phyloP scores from a whole-genome alignment of 1,140 invertebrate species.

The Oncopeltus fasciatus region DNA sequence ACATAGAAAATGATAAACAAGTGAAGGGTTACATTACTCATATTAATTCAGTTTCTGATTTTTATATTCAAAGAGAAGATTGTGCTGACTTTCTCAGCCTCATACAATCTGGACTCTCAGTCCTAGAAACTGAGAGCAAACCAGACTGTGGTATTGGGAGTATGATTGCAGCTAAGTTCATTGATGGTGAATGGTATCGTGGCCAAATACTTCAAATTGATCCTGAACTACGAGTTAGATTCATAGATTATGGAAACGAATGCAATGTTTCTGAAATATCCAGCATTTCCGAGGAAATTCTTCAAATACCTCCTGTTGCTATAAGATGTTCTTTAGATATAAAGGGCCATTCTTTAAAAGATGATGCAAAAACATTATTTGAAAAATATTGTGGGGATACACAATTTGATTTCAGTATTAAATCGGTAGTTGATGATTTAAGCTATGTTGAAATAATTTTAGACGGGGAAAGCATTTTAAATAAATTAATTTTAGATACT shows the following conservation, averaged over 20 bases:
- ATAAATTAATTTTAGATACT: too few relatives aligned
- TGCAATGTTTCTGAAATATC: conserved; percentile 25
- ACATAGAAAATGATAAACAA: neutral
- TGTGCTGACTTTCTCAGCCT: conserved; percentile 38
- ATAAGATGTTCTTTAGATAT: neutral
- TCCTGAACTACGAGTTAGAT: conserved; percentile 36
- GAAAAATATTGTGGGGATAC: neutral
- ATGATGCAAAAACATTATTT: conserved; percentile 1
- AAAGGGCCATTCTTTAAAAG: neutral
- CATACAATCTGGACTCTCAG: conserved; percentile 29
- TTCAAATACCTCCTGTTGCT: neutral
- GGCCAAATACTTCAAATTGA: conserved; percentile 45
- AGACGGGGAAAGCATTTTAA: neutral
- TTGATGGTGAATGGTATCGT: conserved; percentile 49
- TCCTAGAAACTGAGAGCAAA: conserved; percentile 26
- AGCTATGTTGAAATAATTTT: conserved; percentile 1
- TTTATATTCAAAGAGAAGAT: conserved; percentile 45
- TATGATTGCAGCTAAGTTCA: conserved; percentile 47
- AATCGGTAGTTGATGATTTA: neutral
- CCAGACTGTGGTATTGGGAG: conserved; percentile 27
- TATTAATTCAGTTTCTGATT: conserved; percentile 38
- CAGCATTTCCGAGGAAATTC: conserved; percentile 8
- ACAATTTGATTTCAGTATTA: conserved; percentile 4
- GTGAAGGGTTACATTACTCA: neutral
- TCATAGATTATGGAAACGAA: conserved; percentile 44